phyloP scores from a whole-genome alignment of 2,888 invertebrate species.

The Euplexia lucipara region DNA sequence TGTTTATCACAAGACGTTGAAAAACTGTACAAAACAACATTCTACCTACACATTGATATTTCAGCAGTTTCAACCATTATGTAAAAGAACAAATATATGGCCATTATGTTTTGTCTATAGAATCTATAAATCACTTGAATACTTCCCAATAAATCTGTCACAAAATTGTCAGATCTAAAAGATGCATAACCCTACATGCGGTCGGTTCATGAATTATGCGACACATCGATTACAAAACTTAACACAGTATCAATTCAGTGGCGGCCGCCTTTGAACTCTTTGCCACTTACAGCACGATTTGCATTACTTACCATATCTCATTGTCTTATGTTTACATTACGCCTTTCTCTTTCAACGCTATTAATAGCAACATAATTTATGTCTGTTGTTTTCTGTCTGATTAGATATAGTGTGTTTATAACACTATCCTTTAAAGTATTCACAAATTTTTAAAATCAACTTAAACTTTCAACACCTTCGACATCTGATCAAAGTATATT shows the following conservation, averaged over 20 bases:
- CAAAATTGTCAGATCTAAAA: conserved; percentile 67
- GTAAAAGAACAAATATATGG: background rate
- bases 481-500: conserved; percentile 19
- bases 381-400: conserved; percentile 5
- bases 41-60: no score
- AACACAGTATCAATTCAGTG: conserved; percentile 79
- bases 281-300: conserved; percentile 68
- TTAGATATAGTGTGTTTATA: conserved; percentile 21
- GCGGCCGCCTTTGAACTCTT: conserved; percentile 77
- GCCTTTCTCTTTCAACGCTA: conserved; percentile 53
- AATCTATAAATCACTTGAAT: background rate
- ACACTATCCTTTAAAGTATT: conserved; percentile 5
- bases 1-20: no score
- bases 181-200: conserved; percentile 65
- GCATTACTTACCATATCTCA: conserved; percentile 57
- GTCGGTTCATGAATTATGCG: conserved; percentile 79
- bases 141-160: conserved; percentile 27
- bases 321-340: conserved; percentile 55
- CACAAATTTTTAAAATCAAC: background rate
- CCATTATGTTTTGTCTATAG: background rate
- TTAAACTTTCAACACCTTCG: conserved; percentile 7
- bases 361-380: conserved; percentile 8
- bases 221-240: conserved; percentile 84
- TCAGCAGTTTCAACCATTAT: no score
- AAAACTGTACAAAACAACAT: no score